These are phyloP conservation scores for Deroplatys truncata DNA, from an alignment of 2,888 invertebrate genomes.

Conservation along the genomic window DNA sequence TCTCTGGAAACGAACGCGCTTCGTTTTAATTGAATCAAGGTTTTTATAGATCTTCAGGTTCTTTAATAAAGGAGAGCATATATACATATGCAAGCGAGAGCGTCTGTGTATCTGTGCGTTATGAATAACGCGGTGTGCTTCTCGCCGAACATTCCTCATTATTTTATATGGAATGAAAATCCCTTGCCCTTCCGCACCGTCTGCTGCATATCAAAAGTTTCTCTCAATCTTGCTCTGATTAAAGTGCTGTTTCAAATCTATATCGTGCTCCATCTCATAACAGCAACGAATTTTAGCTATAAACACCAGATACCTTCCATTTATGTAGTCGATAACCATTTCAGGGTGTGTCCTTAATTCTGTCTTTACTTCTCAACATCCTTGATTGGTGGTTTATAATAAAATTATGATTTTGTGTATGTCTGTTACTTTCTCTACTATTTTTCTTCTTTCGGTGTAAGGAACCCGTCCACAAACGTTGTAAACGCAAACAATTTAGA, in stretches of 20 bases:
- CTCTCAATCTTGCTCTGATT: not conserved
- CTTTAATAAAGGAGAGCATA: not conserved
- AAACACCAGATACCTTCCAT: not conserved
- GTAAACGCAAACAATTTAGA: too few species aligned
- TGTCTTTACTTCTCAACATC: too few species aligned
- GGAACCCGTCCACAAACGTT: too few species aligned
- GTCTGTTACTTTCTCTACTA: too few species aligned
- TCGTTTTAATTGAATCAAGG: slow-evolving; percentile 14
- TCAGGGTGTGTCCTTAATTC: not conserved
- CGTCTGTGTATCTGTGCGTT: not conserved
- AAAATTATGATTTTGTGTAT: too few species aligned
- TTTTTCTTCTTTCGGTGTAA: too few species aligned
- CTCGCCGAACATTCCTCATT: not conserved
- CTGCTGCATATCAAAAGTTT: not conserved
- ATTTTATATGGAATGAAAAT: not conserved
- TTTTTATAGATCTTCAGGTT: not conserved
- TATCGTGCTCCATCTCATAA: not conserved
- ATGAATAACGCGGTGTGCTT: not conserved
- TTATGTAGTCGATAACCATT: not conserved
- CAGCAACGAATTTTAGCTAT: not conserved
- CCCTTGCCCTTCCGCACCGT: not conserved
- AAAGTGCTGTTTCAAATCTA: not conserved
- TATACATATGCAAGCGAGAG: not conserved
- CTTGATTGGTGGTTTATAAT: too few species aligned
- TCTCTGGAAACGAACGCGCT: not conserved